Base-by-base conservation (phyloP, 2,888 invertebrate genomes). In the Cephus sareptanus region DNA sequence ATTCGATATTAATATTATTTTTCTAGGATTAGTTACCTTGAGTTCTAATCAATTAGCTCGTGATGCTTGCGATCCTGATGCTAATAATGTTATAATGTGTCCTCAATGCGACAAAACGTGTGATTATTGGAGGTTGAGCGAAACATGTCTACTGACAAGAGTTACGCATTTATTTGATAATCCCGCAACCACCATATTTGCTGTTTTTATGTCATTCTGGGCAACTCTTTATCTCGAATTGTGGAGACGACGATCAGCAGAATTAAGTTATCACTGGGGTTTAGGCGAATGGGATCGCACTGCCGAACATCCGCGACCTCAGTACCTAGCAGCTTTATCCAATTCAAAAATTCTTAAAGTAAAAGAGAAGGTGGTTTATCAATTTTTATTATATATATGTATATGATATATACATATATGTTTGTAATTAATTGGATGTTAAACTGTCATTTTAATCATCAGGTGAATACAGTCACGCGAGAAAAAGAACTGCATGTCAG, bases 131-230 rank as follows among this genome's bases (percentile, higher is more conserved):
- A 92, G 93, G 81, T 92, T 97, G 34, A 93, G 93, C 76, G 94
- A 94, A 78, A 95, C 95, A 31, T 97, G 97, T 88, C 91, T 93
- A 30, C 95, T 96, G 85, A 93, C 97, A 6, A 93, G 93, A 89
- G 93, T 95, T 76, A 95, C 96, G n/a, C 95, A 96, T 89, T 92
- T 97, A 73, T 95, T 97, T 88, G 97, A 97, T 91, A 97, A 97
- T 92, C 94, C 95, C 76, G 94, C 95, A 74, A 97, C 97, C 0
- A 94, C 97, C 69, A 93, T 94, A 81, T 97, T 97, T 91, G 96
- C 97, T 4, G 93, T 95, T 76, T 94, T 96, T 86, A 97, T 97
- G 96, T 95, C 96, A 1, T 93, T 97, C 80, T 97, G 97, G 97
- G 94, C 95, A 81, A 94, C 96, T 1, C 89, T 96, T 71, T 97